phyloP scores from a whole-genome alignment of 2,888 invertebrate genomes.

The Sphaeridia pumilis region DNA sequence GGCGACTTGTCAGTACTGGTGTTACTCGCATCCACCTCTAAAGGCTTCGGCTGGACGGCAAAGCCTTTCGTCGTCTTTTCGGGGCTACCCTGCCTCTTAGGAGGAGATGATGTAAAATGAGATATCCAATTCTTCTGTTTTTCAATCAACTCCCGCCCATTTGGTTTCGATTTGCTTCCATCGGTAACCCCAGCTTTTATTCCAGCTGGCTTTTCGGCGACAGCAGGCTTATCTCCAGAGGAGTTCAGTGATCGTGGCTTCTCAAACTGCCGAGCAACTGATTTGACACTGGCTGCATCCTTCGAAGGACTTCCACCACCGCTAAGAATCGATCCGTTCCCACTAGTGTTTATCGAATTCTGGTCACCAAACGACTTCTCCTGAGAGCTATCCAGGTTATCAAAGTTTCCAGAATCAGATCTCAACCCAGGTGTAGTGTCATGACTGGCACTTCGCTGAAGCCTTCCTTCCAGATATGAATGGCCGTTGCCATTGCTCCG shows the following conservation, averaged over 20 bases:
- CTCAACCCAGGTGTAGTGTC: not conserved
- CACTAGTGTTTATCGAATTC: too few relatives aligned
- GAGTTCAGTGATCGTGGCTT: slow-evolving; percentile 12
- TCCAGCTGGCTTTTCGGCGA: slow-evolving; percentile 59
- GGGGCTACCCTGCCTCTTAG: slow-evolving; percentile 40
- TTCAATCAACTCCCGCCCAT: slow-evolving; percentile 60
- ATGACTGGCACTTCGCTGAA: slow-evolving; percentile 11
- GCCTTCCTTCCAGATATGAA: not conserved
- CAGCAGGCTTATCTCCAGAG: slow-evolving; percentile 24
- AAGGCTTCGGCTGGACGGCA: slow-evolving; percentile 22
- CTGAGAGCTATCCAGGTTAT: slow-evolving; percentile 1
- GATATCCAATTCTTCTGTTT: slow-evolving; percentile 87
- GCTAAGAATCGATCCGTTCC: not conserved
- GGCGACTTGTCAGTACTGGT: slow-evolving; percentile 16
- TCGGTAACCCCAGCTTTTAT: slow-evolving; percentile 59
- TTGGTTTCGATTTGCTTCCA: slow-evolving; percentile 51
- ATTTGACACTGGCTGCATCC: slow-evolving; percentile 7
- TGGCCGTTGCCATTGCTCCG: slow-evolving; percentile 7
- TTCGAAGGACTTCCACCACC: not conserved
- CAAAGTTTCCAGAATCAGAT: not conserved
- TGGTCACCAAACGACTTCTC: too few relatives aligned
- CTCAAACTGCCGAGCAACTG: slow-evolving; percentile 14
- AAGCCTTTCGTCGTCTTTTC: slow-evolving; percentile 38
- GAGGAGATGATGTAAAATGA: slow-evolving; percentile 69
- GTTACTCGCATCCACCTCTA: slow-evolving; percentile 18